Percentiles rank a stretch among this genome's conserved stretches.
Evolutionary conservation across 1,140 invertebrate genomes (phyloP).

Genomic region (Antheraea mylitta): DNA sequence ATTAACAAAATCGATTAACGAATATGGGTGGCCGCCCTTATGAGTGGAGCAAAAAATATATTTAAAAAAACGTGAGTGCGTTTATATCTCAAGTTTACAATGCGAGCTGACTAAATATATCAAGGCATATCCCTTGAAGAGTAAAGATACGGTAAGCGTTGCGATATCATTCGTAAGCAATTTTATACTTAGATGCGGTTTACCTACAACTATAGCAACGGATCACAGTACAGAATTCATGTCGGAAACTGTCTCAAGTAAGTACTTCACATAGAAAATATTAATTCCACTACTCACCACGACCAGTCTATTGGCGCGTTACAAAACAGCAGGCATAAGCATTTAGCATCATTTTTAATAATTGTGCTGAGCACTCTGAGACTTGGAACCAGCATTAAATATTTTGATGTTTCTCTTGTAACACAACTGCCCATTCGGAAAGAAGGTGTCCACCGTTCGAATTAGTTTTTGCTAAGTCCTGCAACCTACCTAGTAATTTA

Average conservation of each 20-base stretch:
- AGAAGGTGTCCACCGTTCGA: constrained; percentile 4
- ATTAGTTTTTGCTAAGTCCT: constrained; percentile 10
- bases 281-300: constrained; percentile 24
- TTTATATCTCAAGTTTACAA: constrained; percentile 32
- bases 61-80: too few species aligned
- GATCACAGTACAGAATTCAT: constrained; percentile 26
- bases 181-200: constrained; percentile 28
- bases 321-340: constrained; percentile 27
- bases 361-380: constrained; percentile 14
- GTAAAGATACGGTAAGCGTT: constrained; percentile 23
- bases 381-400: constrained; percentile 25
- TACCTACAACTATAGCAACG: constrained; percentile 12
- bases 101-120: constrained; percentile 33
- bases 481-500: constrained; percentile 8
- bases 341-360: constrained; percentile 19
- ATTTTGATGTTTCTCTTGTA: constrained; percentile 24
- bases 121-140: constrained; percentile 26
- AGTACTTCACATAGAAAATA: constrained; percentile 21
- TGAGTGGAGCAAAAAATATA: too few species aligned
- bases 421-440: background rate
- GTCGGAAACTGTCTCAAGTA: constrained; percentile 21
- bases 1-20: too few species aligned
- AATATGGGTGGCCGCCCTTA: too few species aligned
- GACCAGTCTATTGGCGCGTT: constrained; percentile 26
- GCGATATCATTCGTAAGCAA: constrained; percentile 30